Percentiles rank a stretch among this genome's conserved stretches.
Evolutionary conservation across 2,113 vertebrate species (phyloP).

Genomic region (Paraplagusia blochii): DNA sequence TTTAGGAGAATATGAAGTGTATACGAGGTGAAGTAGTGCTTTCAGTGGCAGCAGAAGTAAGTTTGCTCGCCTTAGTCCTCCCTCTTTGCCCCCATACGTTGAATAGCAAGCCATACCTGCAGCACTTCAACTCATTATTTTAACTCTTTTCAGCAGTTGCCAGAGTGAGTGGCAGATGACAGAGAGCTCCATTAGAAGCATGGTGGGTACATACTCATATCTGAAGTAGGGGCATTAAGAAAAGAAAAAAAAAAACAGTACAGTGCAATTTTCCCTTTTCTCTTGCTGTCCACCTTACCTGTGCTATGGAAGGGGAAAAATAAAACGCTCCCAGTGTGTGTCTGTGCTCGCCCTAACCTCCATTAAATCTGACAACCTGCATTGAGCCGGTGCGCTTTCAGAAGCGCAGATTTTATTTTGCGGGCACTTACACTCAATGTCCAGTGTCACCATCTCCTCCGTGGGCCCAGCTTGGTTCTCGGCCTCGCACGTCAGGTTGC

Average conservation of each 20-base stretch:
- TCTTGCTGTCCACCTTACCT: constrained; percentile 50
- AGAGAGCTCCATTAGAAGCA: constrained; percentile 65
- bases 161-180: constrained; percentile 56
- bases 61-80: constrained; percentile 42
- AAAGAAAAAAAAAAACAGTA: constrained; percentile 38
- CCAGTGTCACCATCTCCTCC: constrained; percentile 70
- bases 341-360: constrained; percentile 51
- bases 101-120: constrained; percentile 38
- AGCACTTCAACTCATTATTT: constrained; percentile 55
- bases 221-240: constrained; percentile 53
- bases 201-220: constrained; percentile 40
- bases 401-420: constrained; percentile 36
- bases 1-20: constrained; percentile 22
- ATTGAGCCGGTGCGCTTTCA: constrained; percentile 44
- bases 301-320: constrained; percentile 11
- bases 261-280: constrained; percentile 49
- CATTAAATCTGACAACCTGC: constrained; percentile 52
- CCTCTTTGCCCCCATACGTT: constrained; percentile 34
- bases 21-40: constrained; percentile 27
- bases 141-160: constrained; percentile 40
- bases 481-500: constrained; percentile 77
- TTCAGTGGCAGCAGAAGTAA: constrained; percentile 20
- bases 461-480: constrained; percentile 78
- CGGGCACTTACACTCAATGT: constrained; percentile 79
- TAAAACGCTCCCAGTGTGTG: constrained; percentile 44